Conservation (phyloP, 2,113 vertebrate species). For the Psilopogon haemacephalus region DNA sequence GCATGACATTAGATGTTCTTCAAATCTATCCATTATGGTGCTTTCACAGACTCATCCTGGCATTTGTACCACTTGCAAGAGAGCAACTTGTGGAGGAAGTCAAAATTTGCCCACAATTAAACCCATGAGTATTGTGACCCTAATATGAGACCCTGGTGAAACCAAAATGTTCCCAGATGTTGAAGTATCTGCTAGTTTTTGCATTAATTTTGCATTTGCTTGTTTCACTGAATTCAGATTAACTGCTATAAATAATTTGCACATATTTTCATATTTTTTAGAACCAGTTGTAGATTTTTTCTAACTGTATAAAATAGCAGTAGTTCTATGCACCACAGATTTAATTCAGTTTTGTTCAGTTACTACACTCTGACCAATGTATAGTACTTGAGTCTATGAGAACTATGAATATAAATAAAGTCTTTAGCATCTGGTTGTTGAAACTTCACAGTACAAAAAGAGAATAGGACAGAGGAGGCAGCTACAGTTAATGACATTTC, state of each 20-base stretch:
- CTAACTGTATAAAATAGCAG: not conserved
- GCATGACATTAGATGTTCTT: not conserved
- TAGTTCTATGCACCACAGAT: not conserved
- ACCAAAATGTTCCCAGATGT: not conserved
- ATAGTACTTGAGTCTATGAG: not conserved
- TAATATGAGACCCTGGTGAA: not conserved
- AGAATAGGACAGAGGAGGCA: not conserved
- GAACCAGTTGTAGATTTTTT: not conserved
- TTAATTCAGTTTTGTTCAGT: not conserved
- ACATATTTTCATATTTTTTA: accelerated
- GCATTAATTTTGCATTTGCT: too few relatives aligned
- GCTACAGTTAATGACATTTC: not conserved
- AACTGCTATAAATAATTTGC: not conserved
- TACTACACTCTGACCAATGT: not conserved
- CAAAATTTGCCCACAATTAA: not conserved
- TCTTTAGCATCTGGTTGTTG: not conserved
- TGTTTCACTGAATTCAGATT: not conserved
- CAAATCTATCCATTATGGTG: not conserved
- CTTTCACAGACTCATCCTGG: not conserved
- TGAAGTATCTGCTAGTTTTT: not conserved
- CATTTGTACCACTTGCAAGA: not conserved
- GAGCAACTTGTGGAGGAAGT: not conserved
- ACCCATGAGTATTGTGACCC: not conserved
- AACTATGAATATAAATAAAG: not conserved
- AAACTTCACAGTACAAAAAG: not conserved